Evolutionary conservation across 2,888 invertebrate genomes (phyloP).

Genomic region (Acanthopleura granulata): DNA sequence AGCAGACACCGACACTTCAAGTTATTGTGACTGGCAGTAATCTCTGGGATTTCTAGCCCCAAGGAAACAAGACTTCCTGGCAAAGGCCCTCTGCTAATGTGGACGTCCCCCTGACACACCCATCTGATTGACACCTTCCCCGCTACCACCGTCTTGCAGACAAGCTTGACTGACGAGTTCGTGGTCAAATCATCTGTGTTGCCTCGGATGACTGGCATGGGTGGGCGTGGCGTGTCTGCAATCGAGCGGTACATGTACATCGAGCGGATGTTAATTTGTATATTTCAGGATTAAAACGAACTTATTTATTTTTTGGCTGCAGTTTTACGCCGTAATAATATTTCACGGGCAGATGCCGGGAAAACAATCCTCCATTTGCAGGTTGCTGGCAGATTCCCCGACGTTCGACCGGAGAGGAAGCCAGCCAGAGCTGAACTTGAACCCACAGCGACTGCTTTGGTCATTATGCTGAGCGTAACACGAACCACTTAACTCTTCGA

Average conservation of each 20-base stretch:
- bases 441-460: too few species aligned
- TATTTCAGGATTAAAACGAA: too few species aligned
- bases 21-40: not conserved
- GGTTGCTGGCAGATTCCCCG: too few species aligned
- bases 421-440: too few species aligned
- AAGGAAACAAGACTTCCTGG: not conserved
- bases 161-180: not conserved
- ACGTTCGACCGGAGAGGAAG: too few species aligned
- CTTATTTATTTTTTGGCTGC: too few species aligned
- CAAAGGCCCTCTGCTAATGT: not conserved
- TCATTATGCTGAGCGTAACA: too few species aligned
- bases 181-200: not conserved
- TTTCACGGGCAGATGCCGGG: too few species aligned
- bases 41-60: not conserved
- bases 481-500: too few species aligned
- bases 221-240: conserved; percentile 9
- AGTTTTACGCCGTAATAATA: too few species aligned
- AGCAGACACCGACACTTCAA: conserved; percentile 6
- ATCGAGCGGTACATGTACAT: not conserved
- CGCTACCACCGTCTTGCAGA: not conserved
- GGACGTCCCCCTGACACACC: not conserved
- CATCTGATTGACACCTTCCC: conserved; percentile 11
- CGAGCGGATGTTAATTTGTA: too few species aligned
- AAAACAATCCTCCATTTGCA: too few species aligned
- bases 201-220: not conserved